Base-by-base conservation (phyloP, 2,797 vertebrate genomes). In the Cynopterus sphinx region DNA sequence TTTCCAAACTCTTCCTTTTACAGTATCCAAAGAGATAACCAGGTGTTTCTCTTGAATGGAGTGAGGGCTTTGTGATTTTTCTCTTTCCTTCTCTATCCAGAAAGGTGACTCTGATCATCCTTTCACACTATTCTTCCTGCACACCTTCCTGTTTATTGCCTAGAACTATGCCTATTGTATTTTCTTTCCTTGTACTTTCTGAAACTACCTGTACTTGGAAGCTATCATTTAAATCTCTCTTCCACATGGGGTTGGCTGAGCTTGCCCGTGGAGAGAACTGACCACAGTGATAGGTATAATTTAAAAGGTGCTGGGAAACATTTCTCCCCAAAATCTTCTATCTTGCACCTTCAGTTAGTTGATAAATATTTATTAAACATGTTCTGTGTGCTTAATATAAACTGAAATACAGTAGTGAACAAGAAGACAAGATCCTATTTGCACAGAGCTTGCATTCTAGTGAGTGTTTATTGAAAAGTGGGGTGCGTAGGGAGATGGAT, bases 121-220 rank as follows among this genome's bases (percentile, higher is more conserved):
- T 28, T 73, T 53, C 33, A 51, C 63, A 15, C 4, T 13, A 2
- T 22, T 68, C 36, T 96, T 95, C 90, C 87, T 84, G 39, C 9
- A 31, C 2, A 1, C 1, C 43, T 95, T 94, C 79, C 96, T 94
- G 70, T 57, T 55, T 70, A 26, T 79, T 95, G 88, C 97, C 71
- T n/a, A 36, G 95, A 96, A 96, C n/a, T 63, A 1, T 28, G 59
- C 70, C 43, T 46, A 10, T 39, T 41, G 43, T 55, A 10, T 71
- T 94, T 92, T 90, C 75, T 88, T 97, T 96, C 82, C 77, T 86
- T 59, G 82, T 51, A 28, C 36, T 82, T 88, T 92, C 74, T 92
- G 53, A 95, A 87, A 55, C 21, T 28, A 49, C 63, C 71, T 91
- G 15, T 92, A 87, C 94, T 81, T 86, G 86, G 97, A 96, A 92